phyloP scores from a whole-genome alignment of 1,140 invertebrate genomes.

The Anoplophora glabripennis region DNA sequence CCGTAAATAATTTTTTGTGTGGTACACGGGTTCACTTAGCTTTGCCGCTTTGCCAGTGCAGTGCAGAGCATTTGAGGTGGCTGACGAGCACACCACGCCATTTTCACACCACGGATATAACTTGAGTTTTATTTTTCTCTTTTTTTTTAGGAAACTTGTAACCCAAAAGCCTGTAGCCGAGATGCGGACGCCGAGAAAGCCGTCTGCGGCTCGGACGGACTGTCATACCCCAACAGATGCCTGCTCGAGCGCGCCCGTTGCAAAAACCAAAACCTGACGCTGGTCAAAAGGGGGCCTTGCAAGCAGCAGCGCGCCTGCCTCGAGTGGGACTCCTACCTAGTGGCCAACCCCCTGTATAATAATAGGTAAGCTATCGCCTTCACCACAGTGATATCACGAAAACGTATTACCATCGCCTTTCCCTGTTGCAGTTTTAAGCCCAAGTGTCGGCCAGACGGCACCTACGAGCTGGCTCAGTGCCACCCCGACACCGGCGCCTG shows the following conservation, averaged over 20 bases:
- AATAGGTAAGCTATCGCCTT: slow-evolving; percentile 3
- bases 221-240: slow-evolving; percentile 76
- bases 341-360: slow-evolving; percentile 4
- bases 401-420: neutral
- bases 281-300: slow-evolving; percentile 71
- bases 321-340: slow-evolving; percentile 26
- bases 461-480: slow-evolving; percentile 81
- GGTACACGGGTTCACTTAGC: too few species aligned
- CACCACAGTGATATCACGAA: too few species aligned
- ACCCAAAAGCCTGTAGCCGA: slow-evolving; percentile 40
- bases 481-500: slow-evolving; percentile 71
- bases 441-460: slow-evolving; percentile 75
- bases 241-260: slow-evolving; percentile 73
- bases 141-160: slow-evolving; percentile 33
- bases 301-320: slow-evolving; percentile 42
- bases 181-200: slow-evolving; percentile 46
- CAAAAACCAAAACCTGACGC: slow-evolving; percentile 60
- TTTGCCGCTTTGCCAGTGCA: too few species aligned
- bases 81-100: too few species aligned
- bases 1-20: too few species aligned
- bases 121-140: too few species aligned
- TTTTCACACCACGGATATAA: too few species aligned
- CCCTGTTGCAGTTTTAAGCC: slow-evolving; percentile 51
- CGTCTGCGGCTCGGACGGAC: slow-evolving; percentile 77
- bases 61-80: too few species aligned